phyloP scores from a whole-genome alignment of 2,113 vertebrate genomes.

The Hippocampus abdominalis region DNA sequence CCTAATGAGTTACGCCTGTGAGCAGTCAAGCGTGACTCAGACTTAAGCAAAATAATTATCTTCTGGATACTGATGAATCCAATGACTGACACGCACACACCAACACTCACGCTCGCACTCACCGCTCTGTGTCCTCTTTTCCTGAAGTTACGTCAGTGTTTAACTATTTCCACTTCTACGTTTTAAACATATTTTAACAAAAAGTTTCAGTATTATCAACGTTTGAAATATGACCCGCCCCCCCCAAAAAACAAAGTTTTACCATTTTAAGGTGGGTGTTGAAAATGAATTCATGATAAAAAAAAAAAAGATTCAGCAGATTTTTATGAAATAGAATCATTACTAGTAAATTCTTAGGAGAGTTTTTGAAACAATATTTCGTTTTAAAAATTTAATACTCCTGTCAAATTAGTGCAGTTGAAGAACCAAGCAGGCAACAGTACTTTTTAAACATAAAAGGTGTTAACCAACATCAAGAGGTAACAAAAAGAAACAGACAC shows the following conservation, averaged over 20 bases:
- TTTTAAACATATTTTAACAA: conserved; percentile 13
- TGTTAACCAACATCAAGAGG: conserved; percentile 27
- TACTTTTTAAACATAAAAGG: conserved; percentile 31
- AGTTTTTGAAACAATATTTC: neutral
- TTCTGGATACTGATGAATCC: conserved; percentile 48
- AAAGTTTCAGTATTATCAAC: neutral
- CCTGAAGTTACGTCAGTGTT: conserved; percentile 10
- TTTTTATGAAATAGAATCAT: no score
- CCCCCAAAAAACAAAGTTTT: no score
- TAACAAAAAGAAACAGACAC: conserved; percentile 20
- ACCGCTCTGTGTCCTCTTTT: neutral
- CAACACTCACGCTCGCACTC: conserved; percentile 4
- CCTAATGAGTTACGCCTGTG: conserved; percentile 52
- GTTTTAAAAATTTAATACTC: neutral
- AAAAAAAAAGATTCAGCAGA: no score
- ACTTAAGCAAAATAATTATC: conserved; percentile 61
- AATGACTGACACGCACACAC: conserved; percentile 24
- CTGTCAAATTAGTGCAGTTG: conserved; percentile 39
- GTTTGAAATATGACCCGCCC: no score
- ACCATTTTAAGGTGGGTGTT: no score
- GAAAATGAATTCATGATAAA: no score
- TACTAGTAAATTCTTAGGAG: no score
- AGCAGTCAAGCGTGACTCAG: conserved; percentile 48
- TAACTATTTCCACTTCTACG: conserved; percentile 29
- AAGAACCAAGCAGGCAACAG: conserved; percentile 27